These are phyloP conservation scores for Drosophila obscura DNA, from an alignment of 1,140 invertebrate species.

Conservation along the genomic window DNA sequence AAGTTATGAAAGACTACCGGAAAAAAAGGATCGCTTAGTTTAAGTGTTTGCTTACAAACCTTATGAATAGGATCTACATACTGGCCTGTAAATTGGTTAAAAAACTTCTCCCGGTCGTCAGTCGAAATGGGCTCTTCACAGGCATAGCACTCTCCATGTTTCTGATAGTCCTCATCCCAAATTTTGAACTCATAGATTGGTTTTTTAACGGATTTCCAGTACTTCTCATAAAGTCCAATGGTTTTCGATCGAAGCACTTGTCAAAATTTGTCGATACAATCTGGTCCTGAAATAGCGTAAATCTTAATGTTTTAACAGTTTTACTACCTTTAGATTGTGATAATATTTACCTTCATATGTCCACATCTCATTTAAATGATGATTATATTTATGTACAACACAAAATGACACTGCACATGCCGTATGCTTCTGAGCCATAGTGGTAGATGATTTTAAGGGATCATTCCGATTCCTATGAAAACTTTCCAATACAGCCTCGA, in stretches of 20 bases:
- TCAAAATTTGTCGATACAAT: conserved; percentile 7
- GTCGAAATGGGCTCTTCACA: not conserved
- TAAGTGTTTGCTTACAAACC: not conserved
- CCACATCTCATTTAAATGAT: not conserved
- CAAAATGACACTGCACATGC: conserved; percentile 13
- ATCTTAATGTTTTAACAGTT: too few species aligned
- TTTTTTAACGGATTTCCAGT: conserved; percentile 2
- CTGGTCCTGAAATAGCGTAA: not conserved
- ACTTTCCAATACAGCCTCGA: conserved; percentile 4
- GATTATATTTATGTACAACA: conserved; percentile 5
- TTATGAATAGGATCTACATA: not conserved
- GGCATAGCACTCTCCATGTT: not conserved
- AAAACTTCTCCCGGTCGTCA: not conserved
- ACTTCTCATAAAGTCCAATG: not conserved
- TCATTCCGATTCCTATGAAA: not conserved
- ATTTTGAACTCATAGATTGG: not conserved
- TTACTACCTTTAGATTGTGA: too few species aligned
- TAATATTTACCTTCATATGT: conserved; percentile 7
- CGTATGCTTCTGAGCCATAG: not conserved
- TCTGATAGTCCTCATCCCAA: not conserved
- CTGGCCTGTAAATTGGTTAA: conserved; percentile 1
- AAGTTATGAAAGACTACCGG: conserved; percentile 14
- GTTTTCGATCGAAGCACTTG: not conserved
- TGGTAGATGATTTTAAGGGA: not conserved
- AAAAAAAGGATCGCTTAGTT: not conserved